A percentile compares a stretch with the other conserved stretches of the same genome.
phyloP scores from a whole-genome alignment of 2,888 invertebrate genomes.

The Bruchidius siliquastri region DNA sequence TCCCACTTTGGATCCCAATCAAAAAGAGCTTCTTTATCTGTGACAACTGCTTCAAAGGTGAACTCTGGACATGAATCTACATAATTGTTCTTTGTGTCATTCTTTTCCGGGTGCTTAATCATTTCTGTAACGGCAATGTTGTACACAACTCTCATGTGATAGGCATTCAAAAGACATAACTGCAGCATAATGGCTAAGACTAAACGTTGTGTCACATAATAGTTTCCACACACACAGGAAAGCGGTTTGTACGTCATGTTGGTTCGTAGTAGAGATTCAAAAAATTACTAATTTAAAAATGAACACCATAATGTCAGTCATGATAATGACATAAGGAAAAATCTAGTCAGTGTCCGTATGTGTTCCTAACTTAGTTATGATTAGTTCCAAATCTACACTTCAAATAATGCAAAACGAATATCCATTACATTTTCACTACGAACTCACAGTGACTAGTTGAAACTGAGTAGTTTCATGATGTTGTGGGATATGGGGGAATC shows the following conservation, averaged over 20 bases:
- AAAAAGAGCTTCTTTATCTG: constrained; percentile 29
- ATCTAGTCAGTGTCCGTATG: too few relatives aligned
- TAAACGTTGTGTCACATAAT: constrained; percentile 45
- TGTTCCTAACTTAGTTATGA: too few relatives aligned
- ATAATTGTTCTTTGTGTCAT: neutral
- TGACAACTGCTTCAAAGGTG: constrained; percentile 3
- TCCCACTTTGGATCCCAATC: constrained; percentile 66
- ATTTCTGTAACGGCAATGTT: constrained; percentile 45
- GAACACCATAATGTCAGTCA: too few relatives aligned
- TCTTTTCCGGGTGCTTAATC: constrained; percentile 24
- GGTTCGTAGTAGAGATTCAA: too few relatives aligned
- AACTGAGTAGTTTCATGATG: too few relatives aligned
- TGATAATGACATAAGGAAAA: too few relatives aligned
- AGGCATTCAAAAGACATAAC: constrained; percentile 40
- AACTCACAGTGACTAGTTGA: too few relatives aligned
- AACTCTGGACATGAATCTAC: constrained; percentile 12
- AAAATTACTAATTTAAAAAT: too few relatives aligned
- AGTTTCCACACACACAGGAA: constrained; percentile 17
- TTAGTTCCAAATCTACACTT: too few relatives aligned
- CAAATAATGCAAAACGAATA: too few relatives aligned
- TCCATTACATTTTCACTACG: too few relatives aligned
- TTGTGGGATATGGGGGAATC: too few relatives aligned
- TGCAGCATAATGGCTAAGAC: constrained; percentile 52
- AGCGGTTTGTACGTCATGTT: constrained; percentile 17
- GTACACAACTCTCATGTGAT: constrained; percentile 39